Evolutionary conservation across 2,113 vertebrate genomes (phyloP).

Genomic region (Helogale parvula): DNA sequence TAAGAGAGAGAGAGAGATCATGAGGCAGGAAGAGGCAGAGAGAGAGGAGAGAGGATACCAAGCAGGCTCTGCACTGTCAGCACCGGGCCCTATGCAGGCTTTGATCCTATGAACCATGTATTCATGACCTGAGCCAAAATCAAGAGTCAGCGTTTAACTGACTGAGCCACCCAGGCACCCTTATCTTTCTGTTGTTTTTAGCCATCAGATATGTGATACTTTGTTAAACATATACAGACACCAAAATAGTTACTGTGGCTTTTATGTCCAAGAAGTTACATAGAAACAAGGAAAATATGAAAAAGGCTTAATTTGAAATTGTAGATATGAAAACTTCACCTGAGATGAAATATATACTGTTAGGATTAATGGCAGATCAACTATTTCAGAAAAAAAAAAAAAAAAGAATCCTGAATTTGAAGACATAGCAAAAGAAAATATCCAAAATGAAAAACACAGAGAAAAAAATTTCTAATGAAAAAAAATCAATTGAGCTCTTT

Average conservation of each 20-base stretch:
- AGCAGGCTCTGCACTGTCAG: too few species aligned
- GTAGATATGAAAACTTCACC: not conserved
- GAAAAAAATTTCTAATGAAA: not conserved
- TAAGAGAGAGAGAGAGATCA: too few species aligned
- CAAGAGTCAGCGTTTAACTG: too few species aligned
- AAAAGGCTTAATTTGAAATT: not conserved
- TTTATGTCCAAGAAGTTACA: not conserved
- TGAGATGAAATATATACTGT: not conserved
- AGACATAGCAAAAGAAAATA: not conserved
- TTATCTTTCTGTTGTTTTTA: not conserved
- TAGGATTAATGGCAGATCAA: not conserved
- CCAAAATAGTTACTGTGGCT: not conserved
- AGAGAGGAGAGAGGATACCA: too few species aligned
- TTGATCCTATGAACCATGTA: too few species aligned
- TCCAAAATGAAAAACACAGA: not conserved
- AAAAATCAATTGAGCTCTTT: not conserved
- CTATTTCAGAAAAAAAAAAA: not conserved
- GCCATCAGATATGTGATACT: not conserved
- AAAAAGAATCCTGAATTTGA: not conserved
- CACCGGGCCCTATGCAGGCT: too few species aligned
- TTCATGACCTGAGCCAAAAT: too few species aligned
- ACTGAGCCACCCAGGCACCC: too few species aligned
- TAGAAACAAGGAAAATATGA: not conserved
- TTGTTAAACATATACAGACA: not conserved
- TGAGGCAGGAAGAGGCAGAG: too few species aligned